Conservation (phyloP, 2,797 vertebrate species). For the Fistularia commersonii region DNA sequence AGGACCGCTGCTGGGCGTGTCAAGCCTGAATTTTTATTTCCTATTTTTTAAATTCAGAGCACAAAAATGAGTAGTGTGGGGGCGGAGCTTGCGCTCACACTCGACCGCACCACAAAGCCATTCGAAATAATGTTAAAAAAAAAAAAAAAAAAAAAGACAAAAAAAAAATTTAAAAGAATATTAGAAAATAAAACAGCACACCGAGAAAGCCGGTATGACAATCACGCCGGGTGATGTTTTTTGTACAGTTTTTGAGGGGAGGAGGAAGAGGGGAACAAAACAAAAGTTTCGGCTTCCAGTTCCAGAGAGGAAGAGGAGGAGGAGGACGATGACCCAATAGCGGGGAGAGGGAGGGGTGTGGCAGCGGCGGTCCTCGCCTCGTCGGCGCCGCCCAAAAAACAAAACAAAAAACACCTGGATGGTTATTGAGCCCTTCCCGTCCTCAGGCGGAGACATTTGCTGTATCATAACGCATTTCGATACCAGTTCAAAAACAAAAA, state of each 20-base stretch:
- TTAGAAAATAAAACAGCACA: slow-evolving; percentile 68
- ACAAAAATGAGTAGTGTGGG: slow-evolving; percentile 62
- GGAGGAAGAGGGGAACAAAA: too few species aligned
- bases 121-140: too few species aligned
- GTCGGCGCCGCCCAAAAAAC: too few species aligned
- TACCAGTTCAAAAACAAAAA: slow-evolving; percentile 50
- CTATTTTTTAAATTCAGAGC: slow-evolving; percentile 43
- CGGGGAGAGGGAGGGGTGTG: slow-evolving; percentile 39
- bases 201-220: slow-evolving; percentile 77
- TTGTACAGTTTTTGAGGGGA: slow-evolving; percentile 55
- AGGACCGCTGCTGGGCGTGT: too few species aligned
- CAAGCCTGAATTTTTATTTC: slow-evolving; percentile 46
- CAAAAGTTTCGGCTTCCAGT: too few species aligned
- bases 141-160: too few species aligned
- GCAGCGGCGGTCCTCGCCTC: slow-evolving; percentile 46
- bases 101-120: slow-evolving; percentile 74
- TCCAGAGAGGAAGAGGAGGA: slow-evolving; percentile 52
- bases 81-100: slow-evolving; percentile 68
- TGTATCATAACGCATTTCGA: slow-evolving; percentile 75
- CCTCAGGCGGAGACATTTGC: slow-evolving; percentile 64
- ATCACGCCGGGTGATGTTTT: slow-evolving; percentile 72
- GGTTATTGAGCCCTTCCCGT: slow-evolving; percentile 60
- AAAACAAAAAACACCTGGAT: slow-evolving; percentile 57
- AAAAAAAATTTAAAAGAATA: slow-evolving; percentile 76
- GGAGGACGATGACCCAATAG: too few species aligned